Conservation (phyloP, 2,797 vertebrate genomes). For the Huso huso region DNA sequence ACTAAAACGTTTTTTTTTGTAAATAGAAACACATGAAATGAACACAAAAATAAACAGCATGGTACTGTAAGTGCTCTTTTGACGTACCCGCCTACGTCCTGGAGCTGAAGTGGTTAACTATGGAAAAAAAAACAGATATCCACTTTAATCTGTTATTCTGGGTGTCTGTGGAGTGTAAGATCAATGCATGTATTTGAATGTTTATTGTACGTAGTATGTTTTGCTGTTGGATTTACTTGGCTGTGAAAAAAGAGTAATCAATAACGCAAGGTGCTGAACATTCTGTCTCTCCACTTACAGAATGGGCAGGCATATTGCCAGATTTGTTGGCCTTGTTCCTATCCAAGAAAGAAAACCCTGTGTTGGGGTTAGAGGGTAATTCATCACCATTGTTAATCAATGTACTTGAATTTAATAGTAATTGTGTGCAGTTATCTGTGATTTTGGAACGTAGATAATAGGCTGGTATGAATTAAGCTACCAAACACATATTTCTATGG, state of each 20-base stretch:
- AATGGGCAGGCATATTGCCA: conserved; percentile 22
- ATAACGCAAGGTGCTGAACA: conserved; percentile 29
- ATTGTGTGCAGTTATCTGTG: conserved; percentile 22
- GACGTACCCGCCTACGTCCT: too few species aligned
- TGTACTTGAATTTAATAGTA: conserved; percentile 15
- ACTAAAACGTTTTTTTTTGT: too few species aligned
- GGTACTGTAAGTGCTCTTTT: too few species aligned
- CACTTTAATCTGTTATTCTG: too few species aligned
- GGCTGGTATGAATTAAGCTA: conserved; percentile 23
- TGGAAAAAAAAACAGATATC: too few species aligned
- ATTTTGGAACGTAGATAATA: conserved; percentile 8
- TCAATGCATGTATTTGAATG: too few species aligned
- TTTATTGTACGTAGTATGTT: conserved; percentile 15
- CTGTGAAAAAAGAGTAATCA: conserved; percentile 36
- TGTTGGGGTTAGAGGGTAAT: conserved; percentile 12
- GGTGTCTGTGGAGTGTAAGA: too few species aligned
- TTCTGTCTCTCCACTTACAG: conserved; percentile 33
- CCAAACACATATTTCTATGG: conserved; percentile 26
- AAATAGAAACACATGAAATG: too few species aligned
- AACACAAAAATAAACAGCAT: too few species aligned
- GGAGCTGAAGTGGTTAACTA: too few species aligned
- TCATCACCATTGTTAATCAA: conserved; percentile 24
- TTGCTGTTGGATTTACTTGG: conserved; percentile 17
- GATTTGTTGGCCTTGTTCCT: background rate
- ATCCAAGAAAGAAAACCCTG: background rate